Evolutionary conservation across 2,888 invertebrate species (phyloP).

Genomic region (Apoda limacodes): DNA sequence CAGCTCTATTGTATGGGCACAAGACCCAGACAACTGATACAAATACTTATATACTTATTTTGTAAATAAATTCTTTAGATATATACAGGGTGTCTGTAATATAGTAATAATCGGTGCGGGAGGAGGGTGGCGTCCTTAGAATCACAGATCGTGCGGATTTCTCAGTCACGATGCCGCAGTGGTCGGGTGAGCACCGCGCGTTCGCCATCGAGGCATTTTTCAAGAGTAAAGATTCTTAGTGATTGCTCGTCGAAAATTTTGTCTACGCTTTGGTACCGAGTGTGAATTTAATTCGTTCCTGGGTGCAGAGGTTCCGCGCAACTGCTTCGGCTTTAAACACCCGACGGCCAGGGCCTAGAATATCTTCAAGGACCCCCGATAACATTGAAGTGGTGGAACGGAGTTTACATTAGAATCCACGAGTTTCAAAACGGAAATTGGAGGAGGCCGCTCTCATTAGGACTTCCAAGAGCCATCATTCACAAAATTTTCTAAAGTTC

Average conservation of each 20-base stretch:
- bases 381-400: constrained; percentile 9
- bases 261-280: constrained; percentile 10
- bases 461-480: constrained; percentile 8
- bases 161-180: constrained; percentile 12
- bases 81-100: no score
- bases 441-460: constrained; percentile 6
- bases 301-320: constrained; percentile 11
- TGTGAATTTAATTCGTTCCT: constrained; percentile 5
- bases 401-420: constrained; percentile 9
- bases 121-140: constrained; percentile 3
- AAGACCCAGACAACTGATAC: no score
- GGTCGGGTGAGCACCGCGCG: constrained; percentile 8
- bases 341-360: constrained; percentile 1
- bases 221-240: constrained; percentile 4
- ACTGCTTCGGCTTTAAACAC: constrained; percentile 5
- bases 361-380: constrained; percentile 4
- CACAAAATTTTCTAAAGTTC: constrained; percentile 13
- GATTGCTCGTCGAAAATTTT: constrained; percentile 6
- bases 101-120: background rate
- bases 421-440: constrained; percentile 10
- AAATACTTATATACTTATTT: no score
- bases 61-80: no score
- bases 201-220: constrained; percentile 12
- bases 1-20: no score
- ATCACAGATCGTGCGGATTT: constrained; percentile 5